Base-by-base conservation (phyloP, 2,888 invertebrate species). In the Luperina nickerlii region DNA sequence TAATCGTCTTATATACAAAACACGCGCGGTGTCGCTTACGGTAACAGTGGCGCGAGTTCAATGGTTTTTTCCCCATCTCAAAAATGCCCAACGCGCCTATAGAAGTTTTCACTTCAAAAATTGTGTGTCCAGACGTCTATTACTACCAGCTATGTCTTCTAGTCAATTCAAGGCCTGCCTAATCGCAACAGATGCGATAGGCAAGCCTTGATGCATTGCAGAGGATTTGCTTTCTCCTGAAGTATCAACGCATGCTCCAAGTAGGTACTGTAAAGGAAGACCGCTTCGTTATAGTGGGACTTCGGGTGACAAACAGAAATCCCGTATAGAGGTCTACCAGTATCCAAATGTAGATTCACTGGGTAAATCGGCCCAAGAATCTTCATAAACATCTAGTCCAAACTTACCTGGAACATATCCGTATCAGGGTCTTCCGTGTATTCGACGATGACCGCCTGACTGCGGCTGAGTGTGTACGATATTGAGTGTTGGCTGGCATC, bases 371-470 rank as follows among this genome's bases (percentile, higher is more conserved):
- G 18, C 1, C 7, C 0, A 27, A 68, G 9, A 70, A 63, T 71
- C 1, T 6, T 45, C 7, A 24, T 5, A 38, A 77, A 65, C 70
- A 48, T 48, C 7, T 54, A 38, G 1, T 20, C 11, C 60, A 45
- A 67, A 51, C 97, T 96, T 93, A 99, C 99, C 98, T 99, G 99
- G 97, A 99, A 99, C 99, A 99, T 99, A 96, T 99, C 99, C 78
- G 99, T 99, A 94, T 99, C 98, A 81, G 98, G 98, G 96, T 99
- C 99, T 93, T 98, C 98, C 91, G 98, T 98, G 96, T 99, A 99
- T 97, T 99, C 99, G 78, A 99, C 99, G 93, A 99, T 99, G 92
- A 99, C 99, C 76, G 99, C 99, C 97, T 99, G 99, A 94, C 98
- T 99, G 94, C 99, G 97, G 90, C 99, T 99, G 92, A 99, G 97